Percentiles rank a stretch among this genome's conserved stretches.
phyloP scores from a whole-genome alignment of 1,140 invertebrate genomes.

The Solenopsis fugax region DNA sequence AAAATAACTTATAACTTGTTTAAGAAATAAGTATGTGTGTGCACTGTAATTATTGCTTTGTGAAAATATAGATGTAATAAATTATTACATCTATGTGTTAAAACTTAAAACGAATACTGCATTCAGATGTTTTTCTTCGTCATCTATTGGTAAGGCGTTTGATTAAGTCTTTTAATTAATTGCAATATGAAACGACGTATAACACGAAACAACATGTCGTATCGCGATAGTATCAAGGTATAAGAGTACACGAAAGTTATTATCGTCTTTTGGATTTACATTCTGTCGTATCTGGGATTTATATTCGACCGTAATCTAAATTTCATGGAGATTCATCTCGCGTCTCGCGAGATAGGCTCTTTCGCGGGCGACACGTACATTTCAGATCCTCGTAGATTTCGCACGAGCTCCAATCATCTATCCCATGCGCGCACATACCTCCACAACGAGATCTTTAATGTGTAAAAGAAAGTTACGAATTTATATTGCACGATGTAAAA shows the following conservation, averaged over 20 bases:
- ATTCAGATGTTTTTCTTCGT: neutral
- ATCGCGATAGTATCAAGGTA: conserved; percentile 42
- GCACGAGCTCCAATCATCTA: conserved; percentile 1
- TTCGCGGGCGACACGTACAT: conserved; percentile 7
- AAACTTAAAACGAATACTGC: neutral
- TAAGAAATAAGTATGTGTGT: neutral
- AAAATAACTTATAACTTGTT: neutral
- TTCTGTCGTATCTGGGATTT: conserved; percentile 47
- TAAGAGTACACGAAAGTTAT: conserved; percentile 46
- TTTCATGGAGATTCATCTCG: conserved; percentile 67
- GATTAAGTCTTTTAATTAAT: conserved; percentile 44
- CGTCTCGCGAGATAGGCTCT: conserved; percentile 63
- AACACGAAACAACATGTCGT: conserved; percentile 9
- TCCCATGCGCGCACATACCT: neutral
- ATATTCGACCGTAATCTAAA: conserved; percentile 62
- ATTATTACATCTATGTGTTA: no score
- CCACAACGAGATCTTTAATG: neutral
- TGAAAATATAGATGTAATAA: no score
- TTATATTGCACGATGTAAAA: neutral
- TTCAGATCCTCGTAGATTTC: conserved; percentile 51
- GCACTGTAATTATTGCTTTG: neutral
- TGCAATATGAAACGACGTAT: neutral
- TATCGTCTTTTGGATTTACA: conserved; percentile 48
- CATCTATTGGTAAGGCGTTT: neutral
- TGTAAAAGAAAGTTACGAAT: neutral